Evolutionary conservation across 2,888 invertebrate species (phyloP), one percentile per base, ranked within the genome.

Genomic region (Eupithecia dodoneata): DNA sequence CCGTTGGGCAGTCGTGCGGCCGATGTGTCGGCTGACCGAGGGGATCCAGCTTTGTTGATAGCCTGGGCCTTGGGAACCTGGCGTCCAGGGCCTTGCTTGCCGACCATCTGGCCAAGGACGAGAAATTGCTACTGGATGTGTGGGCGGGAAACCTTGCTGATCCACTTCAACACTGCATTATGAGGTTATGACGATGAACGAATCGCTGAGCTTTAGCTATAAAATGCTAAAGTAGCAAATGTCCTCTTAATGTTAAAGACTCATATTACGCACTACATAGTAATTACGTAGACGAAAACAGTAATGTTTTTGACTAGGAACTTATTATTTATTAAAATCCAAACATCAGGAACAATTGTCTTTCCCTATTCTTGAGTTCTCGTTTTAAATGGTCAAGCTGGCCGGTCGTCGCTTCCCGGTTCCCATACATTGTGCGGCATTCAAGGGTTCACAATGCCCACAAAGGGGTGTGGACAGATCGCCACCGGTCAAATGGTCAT

Each of bases 401-500:
- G 85, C 88, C 90, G 83, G 84, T 79, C 84, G 84, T 82, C 87
- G 93, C 92, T 94, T 93, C 93, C 94, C 93, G 91, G 91, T 94
- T 94, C 94, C 94, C 94, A 94, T 86, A 86, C 89, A 88, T 93
- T 93, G 92, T 93, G 81, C 75, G 66, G 85, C 88, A 84, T 87
- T 92, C 91, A 94, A 92, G 91, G 92, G 91, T 90, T 88, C 84
- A 94, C 94, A 94, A 94, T 89, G 84, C 76, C 76, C 87, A 94
- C 92, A 95, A 95, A 92, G 86, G 93, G 93, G 94, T 94, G 94
- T 91, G 91, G 94, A 95, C 94, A 94, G 93, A 87, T 85, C 87
- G 86, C 85, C 91, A 91, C 94, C 93, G 94, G 94, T 93, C 94
- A 94, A 94, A 94, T 94, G 94, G 92, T 92, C 91, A 92, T 92